These are phyloP conservation scores for Ophioninae sp. DNA, from an alignment of 2,888 invertebrate species.

Conservation along the genomic window DNA sequence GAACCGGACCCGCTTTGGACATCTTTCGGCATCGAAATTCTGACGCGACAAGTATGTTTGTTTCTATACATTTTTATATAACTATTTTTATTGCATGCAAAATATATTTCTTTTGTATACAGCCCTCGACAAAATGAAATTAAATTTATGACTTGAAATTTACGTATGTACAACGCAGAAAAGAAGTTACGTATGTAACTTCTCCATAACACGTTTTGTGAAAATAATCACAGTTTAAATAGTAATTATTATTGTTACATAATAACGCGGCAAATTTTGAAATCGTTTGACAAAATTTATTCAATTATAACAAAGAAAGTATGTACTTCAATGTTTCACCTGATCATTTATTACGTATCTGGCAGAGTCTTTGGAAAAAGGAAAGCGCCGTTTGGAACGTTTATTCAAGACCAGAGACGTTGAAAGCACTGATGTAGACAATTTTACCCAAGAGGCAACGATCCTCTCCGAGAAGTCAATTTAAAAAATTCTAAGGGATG, in stretches of 20 bases:
- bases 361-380: slow-evolving; percentile 36
- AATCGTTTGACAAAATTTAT: slow-evolving; percentile 11
- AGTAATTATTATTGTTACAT: no score
- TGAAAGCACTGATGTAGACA: slow-evolving; percentile 31
- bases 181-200: no score
- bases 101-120: not conserved
- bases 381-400: slow-evolving; percentile 21
- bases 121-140: not conserved
- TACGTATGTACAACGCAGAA: no score
- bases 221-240: no score
- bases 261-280: no score
- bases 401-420: slow-evolving; percentile 23
- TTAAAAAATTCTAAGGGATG: slow-evolving; percentile 12
- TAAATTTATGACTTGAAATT: no score
- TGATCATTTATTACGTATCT: not conserved
- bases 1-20: slow-evolving; percentile 33
- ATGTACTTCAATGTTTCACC: not conserved
- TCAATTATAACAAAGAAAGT: slow-evolving; percentile 4
- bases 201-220: not conserved
- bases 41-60: slow-evolving; percentile 41
- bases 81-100: not conserved
- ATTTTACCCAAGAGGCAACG: not conserved
- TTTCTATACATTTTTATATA: slow-evolving; percentile 20
- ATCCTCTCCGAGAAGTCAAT: slow-evolving; percentile 26
- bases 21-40: slow-evolving; percentile 20